Evolutionary conservation across 2,113 vertebrate species (phyloP), one percentile per base, ranked within the genome.

Genomic region (Chrysochloris asiatica): DNA sequence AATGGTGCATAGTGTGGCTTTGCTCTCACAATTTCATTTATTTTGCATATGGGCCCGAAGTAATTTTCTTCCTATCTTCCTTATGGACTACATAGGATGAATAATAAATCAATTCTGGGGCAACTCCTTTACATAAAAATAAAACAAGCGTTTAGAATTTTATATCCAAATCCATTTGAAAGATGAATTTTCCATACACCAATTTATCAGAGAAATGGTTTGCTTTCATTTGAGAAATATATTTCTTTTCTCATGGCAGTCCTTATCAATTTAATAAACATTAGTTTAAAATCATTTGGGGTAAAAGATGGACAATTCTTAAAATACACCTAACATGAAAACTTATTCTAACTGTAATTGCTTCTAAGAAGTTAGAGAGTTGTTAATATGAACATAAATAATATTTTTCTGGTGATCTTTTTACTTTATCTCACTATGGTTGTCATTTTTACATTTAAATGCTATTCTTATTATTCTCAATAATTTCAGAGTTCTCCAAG

Each of bases 111-210:
- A 56, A 63, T 61, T 26, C 4, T 48, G 69, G 90, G 43, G 75
- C 14, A n/a, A 50, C 14, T 17, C n/a, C 79, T 52, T 38, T 19
- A 93, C 73, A 83, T 16, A 50, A 14, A 93, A 54, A 6, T 38
- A 88, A 91, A 78, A 85, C 8, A 72, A 73, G 45, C 13, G 4
- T 90, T 69, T 50, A 71, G 19, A 54, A 41, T 54, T 84, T 91
- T 86, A 91, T 82, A 48, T 13, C 19, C 17, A 87, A 89, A 87
- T 93, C n/a, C 21, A 41, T 50, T 63, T 56, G 61, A 47, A 21
- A 79, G 54, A 83, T 41, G 54, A 91, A 73, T 10, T 13, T 89
- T 78, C 2, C 36, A 36, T 14, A 78, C 1, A 45, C 19, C 38
- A 56, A 17, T 67, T 72, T 83, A 63, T 30, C 38, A 88, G 10